phyloP scores from a whole-genome alignment of 1,140 invertebrate species.

The Macrosteles quadrilineatus region DNA sequence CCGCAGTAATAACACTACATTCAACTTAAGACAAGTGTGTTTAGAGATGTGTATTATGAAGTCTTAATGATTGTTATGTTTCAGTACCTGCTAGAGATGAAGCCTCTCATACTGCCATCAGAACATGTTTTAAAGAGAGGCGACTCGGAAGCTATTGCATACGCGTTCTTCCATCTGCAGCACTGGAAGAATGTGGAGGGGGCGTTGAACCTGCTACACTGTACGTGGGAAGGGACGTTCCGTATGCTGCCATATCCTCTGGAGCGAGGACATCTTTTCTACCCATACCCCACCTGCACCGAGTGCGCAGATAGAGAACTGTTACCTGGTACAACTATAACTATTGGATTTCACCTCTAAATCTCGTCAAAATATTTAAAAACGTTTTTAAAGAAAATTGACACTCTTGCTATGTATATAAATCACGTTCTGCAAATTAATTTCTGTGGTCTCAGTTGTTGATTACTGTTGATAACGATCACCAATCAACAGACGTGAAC shows the following conservation, averaged over 20 bases:
- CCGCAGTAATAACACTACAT: too few relatives aligned
- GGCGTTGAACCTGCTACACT: slow-evolving; percentile 91
- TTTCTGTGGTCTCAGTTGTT: too few relatives aligned
- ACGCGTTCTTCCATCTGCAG: slow-evolving; percentile 93
- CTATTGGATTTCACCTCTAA: too few relatives aligned
- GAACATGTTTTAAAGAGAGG: slow-evolving; percentile 97
- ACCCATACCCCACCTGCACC: slow-evolving; percentile 93
- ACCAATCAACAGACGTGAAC: too few relatives aligned
- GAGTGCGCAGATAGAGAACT: slow-evolving; percentile 95
- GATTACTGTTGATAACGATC: too few relatives aligned
- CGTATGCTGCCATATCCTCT: slow-evolving; percentile 91
- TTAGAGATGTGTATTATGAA: too few relatives aligned
- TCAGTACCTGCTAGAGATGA: slow-evolving; percentile 94
- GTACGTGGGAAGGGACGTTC: slow-evolving; percentile 97
- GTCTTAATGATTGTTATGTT: too few relatives aligned
- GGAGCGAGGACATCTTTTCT: slow-evolving; percentile 92
- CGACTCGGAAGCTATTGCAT: slow-evolving; percentile 97
- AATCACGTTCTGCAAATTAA: too few relatives aligned
- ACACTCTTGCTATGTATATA: too few relatives aligned
- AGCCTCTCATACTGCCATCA: slow-evolving; percentile 91
- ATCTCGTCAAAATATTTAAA: too few relatives aligned
- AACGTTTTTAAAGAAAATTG: too few relatives aligned
- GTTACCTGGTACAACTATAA: slow-evolving; percentile 76
- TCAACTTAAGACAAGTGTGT: too few relatives aligned
- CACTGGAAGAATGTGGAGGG: slow-evolving; percentile 98